A percentile compares a stretch with the other conserved stretches of the same genome.
These are phyloP conservation scores for Drosophila triauraria DNA, from an alignment of 1,140 invertebrate genomes.

Conservation along the genomic window DNA sequence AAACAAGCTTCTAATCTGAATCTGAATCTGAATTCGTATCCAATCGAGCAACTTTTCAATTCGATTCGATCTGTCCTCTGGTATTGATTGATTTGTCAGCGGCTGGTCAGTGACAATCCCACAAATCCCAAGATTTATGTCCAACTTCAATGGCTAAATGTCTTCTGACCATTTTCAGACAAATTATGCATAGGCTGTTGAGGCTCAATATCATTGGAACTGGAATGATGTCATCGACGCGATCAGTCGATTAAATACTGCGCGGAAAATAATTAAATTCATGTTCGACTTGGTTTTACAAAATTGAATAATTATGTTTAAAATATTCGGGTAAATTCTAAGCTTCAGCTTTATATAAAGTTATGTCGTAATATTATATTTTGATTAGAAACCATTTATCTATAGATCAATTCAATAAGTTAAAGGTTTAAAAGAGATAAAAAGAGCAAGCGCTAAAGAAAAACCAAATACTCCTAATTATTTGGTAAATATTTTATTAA, in stretches of 20 bases:
- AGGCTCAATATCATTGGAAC: slow-evolving; percentile 17
- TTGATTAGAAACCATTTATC: too few species aligned
- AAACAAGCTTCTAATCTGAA: slow-evolving; percentile 59
- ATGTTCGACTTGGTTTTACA: slow-evolving; percentile 1
- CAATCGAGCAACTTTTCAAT: slow-evolving; percentile 54
- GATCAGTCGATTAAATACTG: slow-evolving; percentile 20
- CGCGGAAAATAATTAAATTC: slow-evolving; percentile 14
- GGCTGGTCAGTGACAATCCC: slow-evolving; percentile 57
- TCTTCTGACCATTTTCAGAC: slow-evolving; percentile 73
- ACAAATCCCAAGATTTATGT: slow-evolving; percentile 69
- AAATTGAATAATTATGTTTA: not conserved
- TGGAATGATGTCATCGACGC: slow-evolving; percentile 63
- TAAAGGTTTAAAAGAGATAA: too few species aligned
- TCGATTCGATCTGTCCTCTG: slow-evolving; percentile 25
- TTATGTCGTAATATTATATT: not conserved
- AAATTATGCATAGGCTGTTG: slow-evolving; percentile 70
- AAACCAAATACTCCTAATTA: too few species aligned
- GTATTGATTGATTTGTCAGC: slow-evolving; percentile 75
- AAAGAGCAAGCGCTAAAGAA: too few species aligned
- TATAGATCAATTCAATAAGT: too few species aligned
- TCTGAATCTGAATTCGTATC: slow-evolving; percentile 11
- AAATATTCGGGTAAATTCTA: not conserved
- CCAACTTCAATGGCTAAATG: slow-evolving; percentile 57
- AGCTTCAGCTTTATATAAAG: too few species aligned
- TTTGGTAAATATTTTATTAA: too few species aligned